A percentile compares a stretch with the other conserved stretches of the same genome.
Conservation (phyloP, 1,140 invertebrate genomes). For the Ips typographus region DNA sequence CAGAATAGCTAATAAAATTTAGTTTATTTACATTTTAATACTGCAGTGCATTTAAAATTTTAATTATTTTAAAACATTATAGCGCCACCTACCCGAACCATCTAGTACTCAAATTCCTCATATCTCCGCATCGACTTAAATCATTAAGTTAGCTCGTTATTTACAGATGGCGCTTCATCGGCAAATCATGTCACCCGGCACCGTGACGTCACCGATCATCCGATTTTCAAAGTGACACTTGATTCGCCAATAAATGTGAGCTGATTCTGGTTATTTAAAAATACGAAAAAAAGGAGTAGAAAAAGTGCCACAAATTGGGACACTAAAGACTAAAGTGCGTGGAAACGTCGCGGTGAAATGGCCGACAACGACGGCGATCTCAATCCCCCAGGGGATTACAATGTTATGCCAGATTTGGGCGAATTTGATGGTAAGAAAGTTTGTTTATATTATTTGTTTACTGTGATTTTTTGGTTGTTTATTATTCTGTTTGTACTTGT, state of each 20-base stretch:
- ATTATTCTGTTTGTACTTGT: conserved; percentile 10
- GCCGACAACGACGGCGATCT: conserved; percentile 45
- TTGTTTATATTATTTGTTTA: conserved; percentile 15
- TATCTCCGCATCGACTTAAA: too few relatives aligned
- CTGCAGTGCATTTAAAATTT: too few relatives aligned
- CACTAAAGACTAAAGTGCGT: too few relatives aligned
- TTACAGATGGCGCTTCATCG: too few relatives aligned
- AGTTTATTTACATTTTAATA: too few relatives aligned
- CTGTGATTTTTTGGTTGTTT: conserved; percentile 11
- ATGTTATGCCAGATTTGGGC: conserved; percentile 45
- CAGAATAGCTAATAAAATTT: too few relatives aligned
- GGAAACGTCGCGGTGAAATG: conserved; percentile 38
- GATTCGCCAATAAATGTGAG: conserved; percentile 46
- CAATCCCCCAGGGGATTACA: conserved; percentile 44
- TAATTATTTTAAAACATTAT: too few relatives aligned
- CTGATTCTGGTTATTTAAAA: conserved; percentile 34
- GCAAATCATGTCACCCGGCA: too few relatives aligned
- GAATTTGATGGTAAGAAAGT: conserved; percentile 50
- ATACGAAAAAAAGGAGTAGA: background rate
- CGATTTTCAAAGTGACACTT: conserved; percentile 44
- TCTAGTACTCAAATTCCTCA: too few relatives aligned
- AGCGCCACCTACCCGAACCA: too few relatives aligned
- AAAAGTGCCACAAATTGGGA: too few relatives aligned
- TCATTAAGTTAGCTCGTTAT: too few relatives aligned
- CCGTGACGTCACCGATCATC: conserved; percentile 48